Evolutionary conservation across 2,888 invertebrate species (phyloP).

Genomic region (Zaprionus bogoriensis): DNA sequence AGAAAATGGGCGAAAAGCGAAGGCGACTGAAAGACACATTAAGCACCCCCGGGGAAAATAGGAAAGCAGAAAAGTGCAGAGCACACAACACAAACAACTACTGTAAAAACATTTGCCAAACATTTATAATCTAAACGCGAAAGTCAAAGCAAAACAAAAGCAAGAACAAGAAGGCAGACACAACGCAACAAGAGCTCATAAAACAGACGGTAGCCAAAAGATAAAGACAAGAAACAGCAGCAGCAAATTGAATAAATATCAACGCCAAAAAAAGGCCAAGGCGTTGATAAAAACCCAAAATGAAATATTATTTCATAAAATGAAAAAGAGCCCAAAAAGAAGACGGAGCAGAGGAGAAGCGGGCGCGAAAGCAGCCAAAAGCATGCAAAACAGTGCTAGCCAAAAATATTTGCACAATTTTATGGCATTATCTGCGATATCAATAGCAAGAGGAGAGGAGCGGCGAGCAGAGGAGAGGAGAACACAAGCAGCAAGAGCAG

Average conservation of each 20-base stretch:
- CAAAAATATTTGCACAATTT: slow-evolving; percentile 60
- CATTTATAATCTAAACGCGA: slow-evolving; percentile 65
- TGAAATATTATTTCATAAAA: slow-evolving; percentile 41
- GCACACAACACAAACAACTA: slow-evolving; percentile 30
- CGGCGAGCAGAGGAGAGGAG: no score
- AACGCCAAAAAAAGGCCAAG: slow-evolving; percentile 11
- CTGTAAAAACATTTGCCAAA: slow-evolving; percentile 57
- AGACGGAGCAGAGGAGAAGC: slow-evolving; percentile 11
- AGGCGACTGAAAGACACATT: neutral
- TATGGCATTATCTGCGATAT: slow-evolving; percentile 66
- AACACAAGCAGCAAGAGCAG: no score
- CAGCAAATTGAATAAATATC: slow-evolving; percentile 48
- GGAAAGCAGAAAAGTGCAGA: slow-evolving; percentile 8
- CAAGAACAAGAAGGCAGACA: no score
- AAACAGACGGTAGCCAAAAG: slow-evolving; percentile 31
- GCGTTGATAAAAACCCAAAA: slow-evolving; percentile 40
- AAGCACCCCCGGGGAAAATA: slow-evolving; percentile 18
- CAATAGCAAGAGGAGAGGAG: slow-evolving; percentile 37
- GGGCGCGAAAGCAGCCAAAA: no score
- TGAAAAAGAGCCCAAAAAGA: neutral
- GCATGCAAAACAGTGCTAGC: slow-evolving; percentile 40
- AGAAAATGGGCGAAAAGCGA: neutral
- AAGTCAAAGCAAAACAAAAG: slow-evolving; percentile 58
- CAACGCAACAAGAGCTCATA: slow-evolving; percentile 40
- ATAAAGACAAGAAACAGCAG: slow-evolving; percentile 39